Percentiles rank a stretch among this genome's conserved stretches.
phyloP scores from a whole-genome alignment of 2,797 vertebrate species.

The Myiothlypis coronata region DNA sequence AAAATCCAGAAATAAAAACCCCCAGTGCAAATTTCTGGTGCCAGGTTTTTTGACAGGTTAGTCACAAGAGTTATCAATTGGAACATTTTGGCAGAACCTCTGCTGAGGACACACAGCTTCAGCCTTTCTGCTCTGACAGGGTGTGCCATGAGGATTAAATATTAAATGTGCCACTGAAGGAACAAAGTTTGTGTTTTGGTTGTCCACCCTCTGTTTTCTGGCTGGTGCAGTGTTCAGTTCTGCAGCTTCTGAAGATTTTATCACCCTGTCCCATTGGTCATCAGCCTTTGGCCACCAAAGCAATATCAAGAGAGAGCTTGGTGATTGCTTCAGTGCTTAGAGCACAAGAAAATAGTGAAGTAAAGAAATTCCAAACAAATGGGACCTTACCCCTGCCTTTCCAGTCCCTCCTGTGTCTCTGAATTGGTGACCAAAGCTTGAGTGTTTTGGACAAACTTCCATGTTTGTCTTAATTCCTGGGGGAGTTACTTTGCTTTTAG shows the following conservation, averaged over 20 bases:
- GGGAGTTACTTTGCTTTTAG: not conserved
- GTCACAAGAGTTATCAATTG: not conserved
- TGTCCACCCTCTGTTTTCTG: not conserved
- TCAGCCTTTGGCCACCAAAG: not conserved
- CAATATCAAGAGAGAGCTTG: not conserved
- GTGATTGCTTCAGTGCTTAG: not conserved
- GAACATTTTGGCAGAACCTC: constrained; percentile 14
- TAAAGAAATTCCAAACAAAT: not conserved
- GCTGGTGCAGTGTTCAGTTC: not conserved
- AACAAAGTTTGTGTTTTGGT: not conserved
- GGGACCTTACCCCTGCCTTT: not conserved
- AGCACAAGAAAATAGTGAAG: not conserved
- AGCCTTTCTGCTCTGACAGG: constrained; percentile 4
- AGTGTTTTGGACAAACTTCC: not conserved
- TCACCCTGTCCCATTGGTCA: not conserved
- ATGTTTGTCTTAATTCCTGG: not conserved
- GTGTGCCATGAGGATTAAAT: not conserved
- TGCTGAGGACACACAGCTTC: not conserved
- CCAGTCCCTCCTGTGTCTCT: not conserved
- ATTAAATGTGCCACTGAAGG: not conserved
- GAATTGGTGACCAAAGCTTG: not conserved
- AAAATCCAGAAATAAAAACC: not conserved
- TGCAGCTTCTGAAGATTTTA: not conserved
- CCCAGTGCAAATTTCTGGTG: not conserved
- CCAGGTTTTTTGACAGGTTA: not conserved